These are phyloP conservation scores for Cosmia trapezina DNA, from an alignment of 2,888 invertebrate species.

Conservation along the genomic window DNA sequence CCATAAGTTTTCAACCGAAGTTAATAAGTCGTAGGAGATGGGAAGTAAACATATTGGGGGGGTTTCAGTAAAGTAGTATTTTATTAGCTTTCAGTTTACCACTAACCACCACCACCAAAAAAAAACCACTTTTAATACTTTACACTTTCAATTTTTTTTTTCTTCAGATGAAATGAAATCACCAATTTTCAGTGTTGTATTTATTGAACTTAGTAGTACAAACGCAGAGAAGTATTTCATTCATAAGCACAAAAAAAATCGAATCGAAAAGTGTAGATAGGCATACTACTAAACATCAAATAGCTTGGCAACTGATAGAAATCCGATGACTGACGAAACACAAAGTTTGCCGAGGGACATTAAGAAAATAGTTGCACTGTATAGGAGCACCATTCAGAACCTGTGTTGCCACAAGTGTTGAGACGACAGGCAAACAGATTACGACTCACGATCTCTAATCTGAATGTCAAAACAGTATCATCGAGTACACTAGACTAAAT, in stretches of 20 bases:
- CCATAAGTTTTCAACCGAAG: background rate
- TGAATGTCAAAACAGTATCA: slow-evolving; percentile 67
- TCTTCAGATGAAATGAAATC: background rate
- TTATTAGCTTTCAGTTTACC: background rate
- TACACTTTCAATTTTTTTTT: too few species aligned
- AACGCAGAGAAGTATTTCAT: background rate
- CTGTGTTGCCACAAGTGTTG: slow-evolving; percentile 38
- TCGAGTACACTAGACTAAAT: slow-evolving; percentile 53
- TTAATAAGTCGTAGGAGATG: too few species aligned
- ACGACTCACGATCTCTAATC: slow-evolving; percentile 53
- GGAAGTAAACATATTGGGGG: background rate
- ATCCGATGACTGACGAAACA: too few species aligned
- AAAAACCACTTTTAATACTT: too few species aligned
- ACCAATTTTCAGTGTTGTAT: background rate
- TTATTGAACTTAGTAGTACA: background rate
- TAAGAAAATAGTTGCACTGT: too few species aligned
- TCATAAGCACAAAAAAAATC: background rate
- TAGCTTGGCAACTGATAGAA: too few species aligned
- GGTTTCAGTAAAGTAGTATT: too few species aligned
- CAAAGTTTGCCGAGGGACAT: too few species aligned
- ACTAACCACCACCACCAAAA: too few species aligned
- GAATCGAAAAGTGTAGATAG: too few species aligned
- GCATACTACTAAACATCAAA: too few species aligned
- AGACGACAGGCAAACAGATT: slow-evolving; percentile 45
- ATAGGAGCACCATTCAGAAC: slow-evolving; percentile 3